These are phyloP conservation scores for Trididemnum clinides DNA, from an alignment of 23 tunicate species.

Conservation along the genomic window DNA sequence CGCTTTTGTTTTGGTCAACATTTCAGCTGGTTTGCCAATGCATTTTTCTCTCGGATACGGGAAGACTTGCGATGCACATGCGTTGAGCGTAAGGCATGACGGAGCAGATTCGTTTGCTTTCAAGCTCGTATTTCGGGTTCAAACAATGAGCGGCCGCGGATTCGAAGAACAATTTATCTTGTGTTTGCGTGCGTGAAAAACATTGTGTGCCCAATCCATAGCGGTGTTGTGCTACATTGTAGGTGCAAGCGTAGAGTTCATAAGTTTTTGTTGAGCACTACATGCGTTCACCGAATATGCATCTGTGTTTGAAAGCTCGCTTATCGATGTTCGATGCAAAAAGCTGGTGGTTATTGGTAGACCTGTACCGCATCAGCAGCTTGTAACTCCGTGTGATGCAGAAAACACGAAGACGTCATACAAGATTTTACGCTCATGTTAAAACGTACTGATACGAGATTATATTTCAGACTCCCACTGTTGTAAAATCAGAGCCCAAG, in stretches of 20 bases:
- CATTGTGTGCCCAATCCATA: too few relatives aligned
- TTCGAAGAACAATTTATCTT: background rate
- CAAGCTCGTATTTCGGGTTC: background rate
- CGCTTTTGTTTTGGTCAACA: background rate
- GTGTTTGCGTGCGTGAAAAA: background rate
- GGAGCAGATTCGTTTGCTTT: background rate
- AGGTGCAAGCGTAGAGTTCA: background rate
- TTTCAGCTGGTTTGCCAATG: background rate
- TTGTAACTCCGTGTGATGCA: too few relatives aligned
- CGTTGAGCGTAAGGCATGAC: too few relatives aligned
- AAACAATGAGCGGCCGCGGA: background rate
- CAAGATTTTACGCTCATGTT: too few relatives aligned
- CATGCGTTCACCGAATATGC: too few relatives aligned
- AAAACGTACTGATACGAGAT: too few relatives aligned
- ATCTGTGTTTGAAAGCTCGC: background rate
- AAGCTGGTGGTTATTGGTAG: background rate
- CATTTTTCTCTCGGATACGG: too few relatives aligned
- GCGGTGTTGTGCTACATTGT: too few relatives aligned
- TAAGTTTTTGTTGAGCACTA: too few relatives aligned
- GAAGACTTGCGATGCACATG: too few relatives aligned
- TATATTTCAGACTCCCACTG: slow-evolving; percentile 28
- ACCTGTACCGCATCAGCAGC: too few relatives aligned
- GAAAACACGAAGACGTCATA: too few relatives aligned
- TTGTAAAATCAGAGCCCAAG: slow-evolving; percentile 26
- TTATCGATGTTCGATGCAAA: background rate